Conservation (phyloP, 2,797 vertebrate species). For the Pyrocephalus nanus region DNA sequence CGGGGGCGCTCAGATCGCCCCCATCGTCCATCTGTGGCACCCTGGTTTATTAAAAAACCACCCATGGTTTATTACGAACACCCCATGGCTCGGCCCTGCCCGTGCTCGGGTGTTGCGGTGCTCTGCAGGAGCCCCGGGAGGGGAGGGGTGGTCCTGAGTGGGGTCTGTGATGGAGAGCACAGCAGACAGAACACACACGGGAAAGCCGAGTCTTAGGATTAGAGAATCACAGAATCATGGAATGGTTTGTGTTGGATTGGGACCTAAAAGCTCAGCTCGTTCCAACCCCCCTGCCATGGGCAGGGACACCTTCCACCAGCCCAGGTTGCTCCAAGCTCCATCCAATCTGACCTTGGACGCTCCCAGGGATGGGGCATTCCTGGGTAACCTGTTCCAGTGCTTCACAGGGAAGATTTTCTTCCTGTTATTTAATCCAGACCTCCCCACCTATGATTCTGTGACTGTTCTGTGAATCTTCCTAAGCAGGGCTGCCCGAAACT, state of each 20-base stretch:
- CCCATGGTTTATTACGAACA: too few relatives aligned
- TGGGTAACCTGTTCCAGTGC: neutral
- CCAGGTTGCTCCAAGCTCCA: accelerated
- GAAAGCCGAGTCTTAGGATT: neutral
- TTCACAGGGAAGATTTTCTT: neutral
- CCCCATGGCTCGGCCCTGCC: neutral
- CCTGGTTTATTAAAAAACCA: too few relatives aligned
- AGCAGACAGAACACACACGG: neutral
- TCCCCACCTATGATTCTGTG: accelerated
- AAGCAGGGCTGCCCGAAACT: neutral
- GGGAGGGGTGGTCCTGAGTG: neutral
- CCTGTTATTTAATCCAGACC: accelerated
- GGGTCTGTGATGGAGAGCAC: neutral
- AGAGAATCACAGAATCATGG: neutral
- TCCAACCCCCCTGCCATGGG: neutral
- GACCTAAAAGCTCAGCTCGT: neutral
- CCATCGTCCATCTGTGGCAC: neutral
- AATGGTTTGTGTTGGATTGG: neutral
- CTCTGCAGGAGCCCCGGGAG: neutral
- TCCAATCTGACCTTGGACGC: neutral
- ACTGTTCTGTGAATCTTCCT: accelerated
- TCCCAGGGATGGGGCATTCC: neutral
- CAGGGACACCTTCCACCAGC: neutral
- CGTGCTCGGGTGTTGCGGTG: neutral
- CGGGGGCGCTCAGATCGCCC: neutral